Percentiles rank a stretch among this genome's conserved stretches.
Conservation (phyloP, 2,113 vertebrate species). For the Camelus dromedarius region DNA sequence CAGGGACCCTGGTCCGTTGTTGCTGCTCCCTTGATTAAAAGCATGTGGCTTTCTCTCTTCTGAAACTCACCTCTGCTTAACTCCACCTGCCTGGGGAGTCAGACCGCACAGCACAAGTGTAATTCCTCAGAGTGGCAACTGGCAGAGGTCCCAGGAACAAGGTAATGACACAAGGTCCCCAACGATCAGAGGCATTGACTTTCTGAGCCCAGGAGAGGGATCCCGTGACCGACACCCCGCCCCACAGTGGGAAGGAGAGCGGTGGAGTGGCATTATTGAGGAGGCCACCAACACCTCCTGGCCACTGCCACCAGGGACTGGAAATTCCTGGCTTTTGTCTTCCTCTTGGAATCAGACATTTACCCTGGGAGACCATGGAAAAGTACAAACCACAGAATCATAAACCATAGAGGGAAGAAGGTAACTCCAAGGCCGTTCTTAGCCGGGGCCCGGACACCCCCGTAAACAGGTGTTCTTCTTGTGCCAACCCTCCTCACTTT, state of each 20-base stretch:
- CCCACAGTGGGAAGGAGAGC: background rate
- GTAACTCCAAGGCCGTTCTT: background rate
- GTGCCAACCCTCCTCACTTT: background rate
- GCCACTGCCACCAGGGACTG: background rate
- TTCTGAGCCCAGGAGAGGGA: background rate
- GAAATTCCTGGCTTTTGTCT: slow-evolving; percentile 43
- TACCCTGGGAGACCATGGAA: background rate
- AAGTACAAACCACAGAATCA: slow-evolving; percentile 41
- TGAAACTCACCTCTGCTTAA: background rate
- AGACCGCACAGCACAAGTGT: background rate
- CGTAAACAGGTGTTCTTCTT: background rate
- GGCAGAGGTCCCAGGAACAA: background rate
- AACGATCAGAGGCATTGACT: background rate
- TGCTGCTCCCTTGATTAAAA: background rate
- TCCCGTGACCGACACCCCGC: background rate
- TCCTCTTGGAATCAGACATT: slow-evolving; percentile 10
- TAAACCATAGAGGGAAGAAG: background rate
- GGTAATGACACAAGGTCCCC: background rate
- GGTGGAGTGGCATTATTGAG: background rate
- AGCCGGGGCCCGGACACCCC: background rate
- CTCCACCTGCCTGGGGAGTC: background rate
- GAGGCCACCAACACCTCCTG: background rate
- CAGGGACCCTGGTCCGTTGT: background rate
- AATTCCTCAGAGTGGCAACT: slow-evolving; percentile 36
- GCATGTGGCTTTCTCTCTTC: background rate